Base-by-base conservation (phyloP, 2,888 invertebrate genomes). In the Allolobophora icterica region DNA sequence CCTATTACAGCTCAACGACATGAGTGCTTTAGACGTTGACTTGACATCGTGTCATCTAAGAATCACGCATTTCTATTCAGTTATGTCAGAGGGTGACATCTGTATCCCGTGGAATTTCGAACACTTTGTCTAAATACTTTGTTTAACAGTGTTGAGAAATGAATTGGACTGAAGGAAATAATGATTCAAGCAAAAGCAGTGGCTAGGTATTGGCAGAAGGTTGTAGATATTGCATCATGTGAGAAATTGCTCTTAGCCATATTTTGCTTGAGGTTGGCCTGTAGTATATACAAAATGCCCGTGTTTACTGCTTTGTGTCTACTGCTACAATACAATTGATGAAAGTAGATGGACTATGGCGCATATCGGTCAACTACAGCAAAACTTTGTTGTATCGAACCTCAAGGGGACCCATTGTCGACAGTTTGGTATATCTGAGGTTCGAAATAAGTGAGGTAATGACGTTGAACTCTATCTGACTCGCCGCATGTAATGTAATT, bases 31-130 rank as follows among this genome's bases (percentile, higher is more conserved):
- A 19, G 71, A 58, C 45, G 89, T 58, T 30, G 91, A 91, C 84
- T 52, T 90, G n/a, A 45, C 83, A 19, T 89, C 71, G 6, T 35
- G 84, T 19, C 40, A 71, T 93, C 95, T 99, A 6, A 97, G 97
- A 95, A 97, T 98, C 91, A 97, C 98, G 0, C 98, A 98, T 94
- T 98, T 98, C 95, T 98, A 98, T 95, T 98, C 98, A 0, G 97
- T 99, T 90, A 96, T 98, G 94, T 97, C 97, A 0, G 98, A 98
- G 95, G 99, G 99, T 0, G 97, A 97, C 91, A 96, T 98, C 91
- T 98, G 98, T 94, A 97, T 98, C 95, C 98, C 98, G 34, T 98
- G 98, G 98, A 97, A 98, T 95, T 98, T 91, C 71, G 89, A 89
- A 33, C 0, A 89, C 38, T 24, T n/a, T 30, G 24, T 89, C 33